Evolutionary conservation across 2,113 vertebrate genomes (phyloP), one percentile per base, ranked within the genome.

Genomic region (Galemys pyrenaicus): DNA sequence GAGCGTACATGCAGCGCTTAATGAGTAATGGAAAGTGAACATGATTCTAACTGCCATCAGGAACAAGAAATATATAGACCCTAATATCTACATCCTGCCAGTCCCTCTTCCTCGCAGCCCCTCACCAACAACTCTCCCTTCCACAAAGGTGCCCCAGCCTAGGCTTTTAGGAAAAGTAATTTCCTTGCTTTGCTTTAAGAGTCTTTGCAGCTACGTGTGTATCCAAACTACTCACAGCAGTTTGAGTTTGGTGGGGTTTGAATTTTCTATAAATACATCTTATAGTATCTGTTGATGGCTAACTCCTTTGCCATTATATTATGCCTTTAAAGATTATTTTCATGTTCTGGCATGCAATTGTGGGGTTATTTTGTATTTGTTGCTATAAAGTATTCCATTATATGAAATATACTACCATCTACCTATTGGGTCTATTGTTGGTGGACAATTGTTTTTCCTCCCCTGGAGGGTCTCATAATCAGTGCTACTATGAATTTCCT

Each of bases 131-230:
- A 51, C 60, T 39, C 64, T 62, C 56, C 12, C 19, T 60, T 6
- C 67, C 8, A 71, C 20, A 16, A 1, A 46, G 16, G 1, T 37
- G 39, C 17, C 74, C 9, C 9, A 39, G 0, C 70, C 56, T n/a
- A 39, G 75, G 56, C 2, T 78, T 39, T 60, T 16, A 46, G 30
- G 39, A 83, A 64, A 82, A 86, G 32, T 46, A 37, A 73, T 85
- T 75, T 35, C 10, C 15, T 74, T 84, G 71, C 71, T 83, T 84
- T 84, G 32, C 32, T 30, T 89, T 95, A 82, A 39, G 13, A 32
- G n/a, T 84, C 60, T 51, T 79, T 35, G 54, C 28, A n/a, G 11
- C 22, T 51, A 3, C 26, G 26, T 24, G 17, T 51, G 10, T 5
- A 39, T 35, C 13, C 9, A n/a, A n/a, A n/a, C 15, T 37, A 64